Percentiles rank a stretch among this genome's conserved stretches.
Conservation (phyloP, 2,113 vertebrate species). For the mouse (Mus musculus) region DNA sequence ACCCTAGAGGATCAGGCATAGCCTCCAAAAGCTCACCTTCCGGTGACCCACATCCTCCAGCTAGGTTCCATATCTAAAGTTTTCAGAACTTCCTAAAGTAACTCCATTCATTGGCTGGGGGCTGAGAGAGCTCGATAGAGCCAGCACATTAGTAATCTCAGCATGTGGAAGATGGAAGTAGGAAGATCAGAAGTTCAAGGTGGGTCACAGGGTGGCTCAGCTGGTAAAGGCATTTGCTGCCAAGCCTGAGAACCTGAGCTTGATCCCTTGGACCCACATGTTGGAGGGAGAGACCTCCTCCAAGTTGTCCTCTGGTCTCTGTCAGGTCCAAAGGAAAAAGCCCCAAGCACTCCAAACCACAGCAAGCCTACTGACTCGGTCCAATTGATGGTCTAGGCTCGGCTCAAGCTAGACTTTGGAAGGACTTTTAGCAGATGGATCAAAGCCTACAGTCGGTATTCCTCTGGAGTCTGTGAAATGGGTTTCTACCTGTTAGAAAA, state of each 20-base stretch:
- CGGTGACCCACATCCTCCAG: background rate
- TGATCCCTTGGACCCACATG: background rate
- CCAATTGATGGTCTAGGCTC: background rate
- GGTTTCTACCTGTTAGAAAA: background rate
- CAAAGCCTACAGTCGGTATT: background rate
- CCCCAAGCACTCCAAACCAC: background rate
- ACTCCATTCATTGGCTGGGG: background rate
- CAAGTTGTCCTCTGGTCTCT: background rate
- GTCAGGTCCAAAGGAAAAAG: background rate
- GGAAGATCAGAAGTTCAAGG: background rate
- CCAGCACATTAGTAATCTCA: background rate
- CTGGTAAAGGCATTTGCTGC: background rate
- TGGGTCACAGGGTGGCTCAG: background rate
- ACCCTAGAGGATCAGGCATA: background rate
- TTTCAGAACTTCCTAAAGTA: conserved; percentile 1
- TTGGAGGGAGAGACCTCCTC: background rate
- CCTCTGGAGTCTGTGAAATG: background rate
- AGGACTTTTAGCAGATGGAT: background rate
- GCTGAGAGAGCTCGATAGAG: background rate
- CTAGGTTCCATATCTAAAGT: too few species aligned
- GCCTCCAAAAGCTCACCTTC: background rate
- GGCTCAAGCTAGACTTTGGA: background rate
- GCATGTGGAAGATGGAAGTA: too few species aligned
- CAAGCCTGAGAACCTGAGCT: background rate
- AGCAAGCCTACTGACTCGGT: background rate